phyloP scores from a whole-genome alignment of 2,797 vertebrate genomes.

The Ctenopoma multispine region DNA sequence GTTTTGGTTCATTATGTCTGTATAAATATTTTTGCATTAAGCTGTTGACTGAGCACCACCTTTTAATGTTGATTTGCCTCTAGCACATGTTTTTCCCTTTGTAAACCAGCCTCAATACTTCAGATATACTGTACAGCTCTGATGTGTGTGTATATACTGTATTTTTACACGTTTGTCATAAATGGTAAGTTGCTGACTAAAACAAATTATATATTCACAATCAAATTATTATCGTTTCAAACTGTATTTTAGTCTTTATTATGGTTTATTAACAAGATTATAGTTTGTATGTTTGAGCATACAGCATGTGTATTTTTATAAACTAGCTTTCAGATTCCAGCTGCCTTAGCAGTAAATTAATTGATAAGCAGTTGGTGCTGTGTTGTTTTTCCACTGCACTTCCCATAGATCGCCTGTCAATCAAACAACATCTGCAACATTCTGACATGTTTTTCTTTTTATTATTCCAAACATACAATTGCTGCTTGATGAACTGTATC shows the following conservation, averaged over 20 bases:
- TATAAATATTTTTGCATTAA: slow-evolving; percentile 48
- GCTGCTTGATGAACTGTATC: background rate
- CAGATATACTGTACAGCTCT: slow-evolving; percentile 10
- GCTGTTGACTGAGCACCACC: slow-evolving; percentile 44
- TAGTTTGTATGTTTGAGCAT: background rate
- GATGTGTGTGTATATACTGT: background rate
- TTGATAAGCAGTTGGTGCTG: background rate
- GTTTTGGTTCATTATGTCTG: slow-evolving; percentile 37
- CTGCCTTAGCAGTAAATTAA: background rate
- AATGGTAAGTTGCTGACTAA: slow-evolving; percentile 10
- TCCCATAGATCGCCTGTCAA: slow-evolving; percentile 28
- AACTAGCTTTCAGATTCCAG: background rate
- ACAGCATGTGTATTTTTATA: background rate
- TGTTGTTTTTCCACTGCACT: background rate
- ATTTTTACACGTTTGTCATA: background rate
- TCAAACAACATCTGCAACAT: background rate
- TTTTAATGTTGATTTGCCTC: slow-evolving; percentile 38
- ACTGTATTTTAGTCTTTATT: background rate
- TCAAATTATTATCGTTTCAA: slow-evolving; percentile 17
- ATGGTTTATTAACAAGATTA: slow-evolving; percentile 6
- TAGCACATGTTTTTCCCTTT: background rate
- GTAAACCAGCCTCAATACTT: background rate
- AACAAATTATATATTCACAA: slow-evolving; percentile 18
- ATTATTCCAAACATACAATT: background rate
- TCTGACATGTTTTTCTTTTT: background rate